Conservation (phyloP, 2,113 vertebrate genomes). For the Psephotus haematonotus region DNA sequence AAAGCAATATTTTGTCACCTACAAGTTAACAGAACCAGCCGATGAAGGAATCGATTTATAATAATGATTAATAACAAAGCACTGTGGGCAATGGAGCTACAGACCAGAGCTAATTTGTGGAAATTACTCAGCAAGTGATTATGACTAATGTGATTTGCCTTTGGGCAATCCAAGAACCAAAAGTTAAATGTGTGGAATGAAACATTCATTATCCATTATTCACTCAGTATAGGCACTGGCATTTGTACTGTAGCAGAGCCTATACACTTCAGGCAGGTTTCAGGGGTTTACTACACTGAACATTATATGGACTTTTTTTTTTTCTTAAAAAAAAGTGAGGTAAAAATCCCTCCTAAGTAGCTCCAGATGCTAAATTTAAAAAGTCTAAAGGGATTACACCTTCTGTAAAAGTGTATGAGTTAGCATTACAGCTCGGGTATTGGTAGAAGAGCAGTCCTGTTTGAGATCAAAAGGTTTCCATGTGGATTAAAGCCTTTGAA, state of each 20-base stretch:
- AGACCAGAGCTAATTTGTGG: constrained; percentile 53
- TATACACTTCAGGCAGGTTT: not conserved
- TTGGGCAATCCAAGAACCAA: constrained; percentile 18
- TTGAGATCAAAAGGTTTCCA: not conserved
- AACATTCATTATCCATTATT: constrained; percentile 31
- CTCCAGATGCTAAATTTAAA: not conserved
- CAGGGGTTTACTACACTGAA: not conserved
- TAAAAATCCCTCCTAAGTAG: not conserved
- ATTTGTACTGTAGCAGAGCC: not conserved
- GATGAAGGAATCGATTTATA: constrained; percentile 33
- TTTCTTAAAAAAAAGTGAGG: fast-evolving
- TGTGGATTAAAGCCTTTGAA: not conserved
- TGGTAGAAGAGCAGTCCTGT: not conserved
- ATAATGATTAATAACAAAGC: constrained; percentile 48
- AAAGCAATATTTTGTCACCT: not conserved
- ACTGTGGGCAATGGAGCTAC: constrained; percentile 21
- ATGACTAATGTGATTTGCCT: constrained; percentile 61
- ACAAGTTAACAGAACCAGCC: not conserved
- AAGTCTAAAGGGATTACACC: not conserved
- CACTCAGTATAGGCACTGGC: not conserved
- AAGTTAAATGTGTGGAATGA: constrained; percentile 49
- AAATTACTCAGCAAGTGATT: constrained; percentile 64
- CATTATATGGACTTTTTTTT: not conserved
- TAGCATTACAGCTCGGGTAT: not conserved
- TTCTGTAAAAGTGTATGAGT: not conserved